phyloP scores from a whole-genome alignment of 2,888 invertebrate species.

The Strigamia maritima region DNA sequence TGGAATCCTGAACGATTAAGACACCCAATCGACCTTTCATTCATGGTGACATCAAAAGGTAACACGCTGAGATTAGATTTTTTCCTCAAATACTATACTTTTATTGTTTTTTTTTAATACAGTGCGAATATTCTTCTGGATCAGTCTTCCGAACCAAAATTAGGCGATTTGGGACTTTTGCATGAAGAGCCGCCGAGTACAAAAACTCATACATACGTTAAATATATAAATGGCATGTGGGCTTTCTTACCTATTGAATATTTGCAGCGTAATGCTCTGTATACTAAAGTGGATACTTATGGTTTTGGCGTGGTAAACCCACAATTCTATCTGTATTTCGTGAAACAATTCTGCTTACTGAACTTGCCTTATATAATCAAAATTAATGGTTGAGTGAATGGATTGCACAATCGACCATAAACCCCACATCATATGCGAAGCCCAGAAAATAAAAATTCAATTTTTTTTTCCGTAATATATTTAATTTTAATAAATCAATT shows the following conservation, averaged over 20 bases:
- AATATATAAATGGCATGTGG: conserved; percentile 84
- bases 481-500: too few relatives aligned
- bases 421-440: conserved; percentile 85
- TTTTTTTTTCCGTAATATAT: too few relatives aligned
- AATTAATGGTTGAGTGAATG: conserved; percentile 81
- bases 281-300: conserved; percentile 88
- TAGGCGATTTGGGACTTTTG: conserved; percentile 93
- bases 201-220: conserved; percentile 56
- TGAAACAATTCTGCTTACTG: too few relatives aligned
- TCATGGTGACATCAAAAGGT: conserved; percentile 92
- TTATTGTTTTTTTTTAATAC: conserved; percentile 24
- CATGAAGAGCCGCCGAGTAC: conserved; percentile 59
- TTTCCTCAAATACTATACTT: neutral
- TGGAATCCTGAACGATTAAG: too few relatives aligned
- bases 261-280: conserved; percentile 69
- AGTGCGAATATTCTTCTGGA: conserved; percentile 88
- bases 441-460: conserved; percentile 50
- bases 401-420: conserved; percentile 88
- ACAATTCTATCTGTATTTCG: too few relatives aligned
- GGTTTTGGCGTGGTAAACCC: conserved; percentile 83
- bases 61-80: neutral
- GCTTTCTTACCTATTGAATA: conserved; percentile 93
- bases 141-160: conserved; percentile 78
- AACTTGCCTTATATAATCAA: conserved; percentile 82
- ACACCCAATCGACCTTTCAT: conserved; percentile 76